phyloP scores from a whole-genome alignment of 2,888 invertebrate genomes.

The Drosophila flavopinicola region DNA sequence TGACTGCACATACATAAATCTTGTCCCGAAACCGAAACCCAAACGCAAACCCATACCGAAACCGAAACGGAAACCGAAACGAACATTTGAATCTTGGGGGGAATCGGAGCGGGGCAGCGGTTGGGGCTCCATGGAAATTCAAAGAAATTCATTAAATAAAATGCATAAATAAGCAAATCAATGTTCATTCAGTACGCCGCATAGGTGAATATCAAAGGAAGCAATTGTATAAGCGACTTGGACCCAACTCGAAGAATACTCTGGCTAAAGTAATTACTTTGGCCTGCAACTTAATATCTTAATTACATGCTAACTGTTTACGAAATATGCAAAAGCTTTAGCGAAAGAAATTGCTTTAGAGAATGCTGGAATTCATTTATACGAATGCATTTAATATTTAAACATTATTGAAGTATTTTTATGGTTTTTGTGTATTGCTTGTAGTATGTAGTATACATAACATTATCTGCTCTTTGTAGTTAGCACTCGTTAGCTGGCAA shows the following conservation, averaged over 20 bases:
- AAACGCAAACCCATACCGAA: constrained; percentile 4
- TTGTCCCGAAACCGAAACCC: constrained; percentile 15
- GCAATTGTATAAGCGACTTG: background rate
- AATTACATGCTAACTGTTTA: background rate
- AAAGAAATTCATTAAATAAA: constrained; percentile 49
- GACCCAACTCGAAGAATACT: background rate
- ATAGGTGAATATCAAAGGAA: constrained; percentile 5
- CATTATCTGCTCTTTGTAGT: too few relatives aligned
- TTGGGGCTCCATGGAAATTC: constrained; percentile 26
- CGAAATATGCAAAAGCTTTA: background rate
- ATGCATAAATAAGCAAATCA: constrained; percentile 47
- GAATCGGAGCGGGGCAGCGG: background rate
- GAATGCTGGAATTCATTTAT: too few relatives aligned
- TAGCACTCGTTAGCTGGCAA: constrained; percentile 4
- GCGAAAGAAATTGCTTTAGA: too few relatives aligned
- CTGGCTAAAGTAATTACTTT: background rate
- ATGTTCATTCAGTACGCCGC: constrained; percentile 9
- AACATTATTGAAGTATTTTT: background rate
- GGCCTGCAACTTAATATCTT: background rate
- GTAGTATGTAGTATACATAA: too few relatives aligned
- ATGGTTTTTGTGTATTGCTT: background rate
- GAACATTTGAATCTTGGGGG: constrained; percentile 1
- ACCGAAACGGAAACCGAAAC: constrained; percentile 4
- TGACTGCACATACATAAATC: constrained; percentile 53
- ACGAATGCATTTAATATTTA: too few relatives aligned